Base-by-base conservation (phyloP, 2,113 vertebrate genomes). In the Xyliphius kryptos region DNA sequence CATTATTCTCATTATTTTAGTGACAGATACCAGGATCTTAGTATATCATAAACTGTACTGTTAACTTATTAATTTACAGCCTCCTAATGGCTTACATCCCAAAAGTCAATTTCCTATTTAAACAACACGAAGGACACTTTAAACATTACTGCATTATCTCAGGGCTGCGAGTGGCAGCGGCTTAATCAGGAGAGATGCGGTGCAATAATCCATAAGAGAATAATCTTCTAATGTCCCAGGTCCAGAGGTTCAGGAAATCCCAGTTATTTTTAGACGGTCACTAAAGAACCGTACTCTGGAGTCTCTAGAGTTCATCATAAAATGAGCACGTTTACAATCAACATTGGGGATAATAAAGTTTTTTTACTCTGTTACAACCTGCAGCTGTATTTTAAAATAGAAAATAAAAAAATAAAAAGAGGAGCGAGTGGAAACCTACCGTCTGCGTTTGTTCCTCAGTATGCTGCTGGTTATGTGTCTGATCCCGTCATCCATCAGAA, bases 171-270 rank as follows among this genome's bases (percentile, higher is more conserved):
- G 40, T 12, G 32, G 11, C 12, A 54, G 49, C 19, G n/a, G 53
- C 58, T 66, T 63, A 68, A 52, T 68, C 37, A 55, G 56, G 14
- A 16, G 50, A 62, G 60, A 62, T 41, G 37, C 53, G 76, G n/a
- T 59, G 82, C 86, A 87, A 87, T 89, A 55, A 47, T 61, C 56
- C 61, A 44, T 55, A 38, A 46, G n/a, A 43, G 26, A 51, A 21
- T 37, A 17, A 40, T 32, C 19, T 41, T 12, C 1, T 60, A 47
- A 60, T 38, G 2, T 20, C 44, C 22, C 9, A 11, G 10, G 52
- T 15, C 37, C 6, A 4, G 16, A 38, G 14, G 41, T 40, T 40
- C 4, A 43, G 44, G 36, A 32, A 22, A 53, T 17, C 3, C 10
- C 12, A 2, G 3, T 41, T 13, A 26, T 26, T n/a, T 58, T 59